Evolutionary conservation across 2,797 vertebrate genomes (phyloP).

Genomic region (Neosilurus mollespiculum): DNA sequence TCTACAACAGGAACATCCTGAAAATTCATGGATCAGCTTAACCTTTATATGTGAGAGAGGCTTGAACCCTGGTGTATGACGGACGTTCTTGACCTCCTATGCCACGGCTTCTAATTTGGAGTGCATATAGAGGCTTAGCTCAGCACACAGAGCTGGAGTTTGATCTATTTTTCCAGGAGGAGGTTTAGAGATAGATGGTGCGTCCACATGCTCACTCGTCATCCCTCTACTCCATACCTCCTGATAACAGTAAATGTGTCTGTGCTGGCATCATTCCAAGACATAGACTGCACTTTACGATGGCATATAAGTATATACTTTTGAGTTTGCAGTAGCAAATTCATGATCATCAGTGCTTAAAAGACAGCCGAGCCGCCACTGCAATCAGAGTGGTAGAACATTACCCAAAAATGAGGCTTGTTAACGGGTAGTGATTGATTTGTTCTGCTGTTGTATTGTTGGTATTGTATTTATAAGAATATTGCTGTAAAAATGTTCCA

Average conservation of each 20-base stretch:
- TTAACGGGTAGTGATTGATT: conserved; percentile 55
- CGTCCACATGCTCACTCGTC: conserved; percentile 21
- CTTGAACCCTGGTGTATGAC: conserved; percentile 30
- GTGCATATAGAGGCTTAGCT: conserved; percentile 31
- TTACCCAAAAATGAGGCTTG: conserved; percentile 58
- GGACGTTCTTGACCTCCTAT: conserved; percentile 30
- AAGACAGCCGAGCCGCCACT: conserved; percentile 61
- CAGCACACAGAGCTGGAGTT: conserved; percentile 25
- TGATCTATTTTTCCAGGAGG: conserved; percentile 24
- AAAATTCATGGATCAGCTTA: too few relatives aligned
- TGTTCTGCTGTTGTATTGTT: conserved; percentile 53
- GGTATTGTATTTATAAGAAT: conserved; percentile 39
- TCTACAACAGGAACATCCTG: too few relatives aligned
- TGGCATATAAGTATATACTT: conserved; percentile 58
- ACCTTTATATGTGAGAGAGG: conserved; percentile 18
- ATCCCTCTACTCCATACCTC: conserved; percentile 21
- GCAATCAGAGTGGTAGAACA: conserved; percentile 63
- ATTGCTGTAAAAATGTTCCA: conserved; percentile 33
- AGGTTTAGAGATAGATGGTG: conserved; percentile 18
- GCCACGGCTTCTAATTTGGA: conserved; percentile 41
- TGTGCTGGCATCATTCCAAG: conserved; percentile 64
- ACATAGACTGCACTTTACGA: conserved; percentile 60
- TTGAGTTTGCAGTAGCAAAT: conserved; percentile 66
- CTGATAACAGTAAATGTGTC: conserved; percentile 58
- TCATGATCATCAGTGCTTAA: conserved; percentile 65